A percentile compares a stretch with the other conserved stretches of the same genome.
Conservation (phyloP, 1,140 invertebrate species). For the Drosophila bocki region DNA sequence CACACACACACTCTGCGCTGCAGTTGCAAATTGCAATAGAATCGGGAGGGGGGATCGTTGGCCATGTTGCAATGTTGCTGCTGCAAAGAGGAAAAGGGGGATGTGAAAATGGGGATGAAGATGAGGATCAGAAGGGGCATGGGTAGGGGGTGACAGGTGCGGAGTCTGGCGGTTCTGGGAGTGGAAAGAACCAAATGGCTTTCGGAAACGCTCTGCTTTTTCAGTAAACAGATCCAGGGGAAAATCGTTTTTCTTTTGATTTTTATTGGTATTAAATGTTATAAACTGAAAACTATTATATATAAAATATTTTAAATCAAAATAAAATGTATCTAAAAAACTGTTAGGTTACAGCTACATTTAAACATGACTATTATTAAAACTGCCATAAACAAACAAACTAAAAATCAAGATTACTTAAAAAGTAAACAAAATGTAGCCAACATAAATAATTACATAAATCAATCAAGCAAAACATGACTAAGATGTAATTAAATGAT, state of each 20-base stretch:
- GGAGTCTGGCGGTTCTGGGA: slow-evolving; percentile 53
- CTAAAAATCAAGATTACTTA: slow-evolving; percentile 1
- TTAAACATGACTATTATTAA: not conserved
- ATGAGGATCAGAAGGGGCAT: not conserved
- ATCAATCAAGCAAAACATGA: slow-evolving; percentile 13
- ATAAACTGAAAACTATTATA: not conserved
- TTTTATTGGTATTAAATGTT: not conserved
- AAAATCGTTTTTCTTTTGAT: not conserved
- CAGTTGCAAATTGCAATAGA: slow-evolving; percentile 56
- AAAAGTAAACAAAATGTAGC: slow-evolving; percentile 4
- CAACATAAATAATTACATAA: slow-evolving; percentile 6
- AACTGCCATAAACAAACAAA: not conserved
- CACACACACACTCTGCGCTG: slow-evolving; percentile 19
- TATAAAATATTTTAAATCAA: not conserved
- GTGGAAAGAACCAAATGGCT: slow-evolving; percentile 41
- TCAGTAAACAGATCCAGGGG: slow-evolving; percentile 14
- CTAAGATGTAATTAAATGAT: slow-evolving; percentile 11
- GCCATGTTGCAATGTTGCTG: slow-evolving; percentile 39
- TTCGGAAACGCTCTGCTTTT: slow-evolving; percentile 24
- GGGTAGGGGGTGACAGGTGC: slow-evolving; percentile 45
- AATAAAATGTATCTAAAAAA: not conserved
- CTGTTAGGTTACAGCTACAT: not conserved
- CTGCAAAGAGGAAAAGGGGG: slow-evolving; percentile 1
- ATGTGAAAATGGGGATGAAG: slow-evolving; percentile 12
- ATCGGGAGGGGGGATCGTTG: slow-evolving; percentile 32